These are phyloP conservation scores for Dasypolia templi DNA, from an alignment of 2,888 invertebrate species.

Conservation along the genomic window DNA sequence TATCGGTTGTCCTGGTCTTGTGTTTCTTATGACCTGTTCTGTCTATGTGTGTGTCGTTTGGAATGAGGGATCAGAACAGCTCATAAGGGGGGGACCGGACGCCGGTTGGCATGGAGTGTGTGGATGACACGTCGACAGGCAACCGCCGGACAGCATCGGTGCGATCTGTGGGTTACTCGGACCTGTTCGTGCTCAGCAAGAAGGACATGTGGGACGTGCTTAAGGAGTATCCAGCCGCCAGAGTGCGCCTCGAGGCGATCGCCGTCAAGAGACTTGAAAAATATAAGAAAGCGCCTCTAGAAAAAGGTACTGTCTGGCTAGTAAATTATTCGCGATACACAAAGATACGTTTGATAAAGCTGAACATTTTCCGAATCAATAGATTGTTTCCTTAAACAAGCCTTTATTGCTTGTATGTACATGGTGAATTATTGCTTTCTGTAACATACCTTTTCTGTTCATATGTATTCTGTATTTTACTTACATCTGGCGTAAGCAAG, in stretches of 20 bases:
- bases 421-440: constrained; percentile 41
- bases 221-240: constrained; percentile 98
- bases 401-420: constrained; percentile 21
- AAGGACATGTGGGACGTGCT: constrained; percentile 99
- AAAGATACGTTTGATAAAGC: constrained; percentile 38
- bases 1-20: constrained; percentile 76
- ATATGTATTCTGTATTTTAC: constrained; percentile 7
- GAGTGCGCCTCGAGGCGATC: constrained; percentile 98
- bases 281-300: constrained; percentile 98
- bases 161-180: constrained; percentile 99
- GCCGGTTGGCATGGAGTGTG: constrained; percentile 90
- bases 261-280: constrained; percentile 99
- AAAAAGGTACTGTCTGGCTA: constrained; percentile 93
- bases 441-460: constrained; percentile 6
- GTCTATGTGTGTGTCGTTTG: constrained; percentile 64
- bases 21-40: constrained; percentile 73
- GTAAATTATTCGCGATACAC: constrained; percentile 24
- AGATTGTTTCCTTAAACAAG: constrained; percentile 33
- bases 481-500: background rate
- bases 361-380: constrained; percentile 33
- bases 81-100: constrained; percentile 78
- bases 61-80: constrained; percentile 73
- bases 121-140: constrained; percentile 93
- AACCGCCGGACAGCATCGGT: constrained; percentile 99
- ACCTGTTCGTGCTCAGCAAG: constrained; percentile 99